Conservation (phyloP, 2,113 vertebrate species). For the Etia nguti region DNA sequence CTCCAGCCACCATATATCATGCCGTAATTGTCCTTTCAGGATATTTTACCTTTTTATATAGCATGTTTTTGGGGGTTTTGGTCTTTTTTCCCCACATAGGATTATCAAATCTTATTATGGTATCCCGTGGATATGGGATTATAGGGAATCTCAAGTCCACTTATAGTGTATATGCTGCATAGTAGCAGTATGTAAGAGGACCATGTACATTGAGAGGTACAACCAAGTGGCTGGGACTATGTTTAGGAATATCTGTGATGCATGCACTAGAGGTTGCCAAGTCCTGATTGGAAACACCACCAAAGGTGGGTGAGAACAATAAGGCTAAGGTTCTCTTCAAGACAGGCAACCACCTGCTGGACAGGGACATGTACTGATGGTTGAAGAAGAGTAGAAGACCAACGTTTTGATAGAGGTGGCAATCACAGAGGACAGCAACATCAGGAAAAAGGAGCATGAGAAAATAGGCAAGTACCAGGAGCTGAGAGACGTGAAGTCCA, state of each 20-base stretch:
- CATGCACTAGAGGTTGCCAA: neutral
- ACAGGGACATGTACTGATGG: neutral
- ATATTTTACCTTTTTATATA: neutral
- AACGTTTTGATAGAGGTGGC: neutral
- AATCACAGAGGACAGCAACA: neutral
- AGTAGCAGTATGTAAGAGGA: neutral
- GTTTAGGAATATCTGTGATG: neutral
- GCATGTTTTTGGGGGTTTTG: neutral
- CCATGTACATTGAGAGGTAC: neutral
- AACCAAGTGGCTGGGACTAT: neutral
- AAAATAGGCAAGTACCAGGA: neutral
- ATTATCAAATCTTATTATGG: neutral
- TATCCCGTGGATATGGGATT: neutral
- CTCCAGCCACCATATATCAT: neutral
- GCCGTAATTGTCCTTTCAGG: neutral
- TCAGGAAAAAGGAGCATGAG: neutral
- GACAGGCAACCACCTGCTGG: neutral
- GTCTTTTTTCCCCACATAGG: neutral
- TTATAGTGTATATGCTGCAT: neutral
- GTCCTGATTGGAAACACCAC: neutral
- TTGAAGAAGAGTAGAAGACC: neutral
- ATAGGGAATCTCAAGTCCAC: neutral
- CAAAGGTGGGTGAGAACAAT: neutral
- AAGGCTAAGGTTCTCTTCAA: neutral
- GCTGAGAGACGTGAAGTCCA: neutral